phyloP scores from a whole-genome alignment of 2,113 vertebrate genomes.

The Sphaerodactylus townsendi region DNA sequence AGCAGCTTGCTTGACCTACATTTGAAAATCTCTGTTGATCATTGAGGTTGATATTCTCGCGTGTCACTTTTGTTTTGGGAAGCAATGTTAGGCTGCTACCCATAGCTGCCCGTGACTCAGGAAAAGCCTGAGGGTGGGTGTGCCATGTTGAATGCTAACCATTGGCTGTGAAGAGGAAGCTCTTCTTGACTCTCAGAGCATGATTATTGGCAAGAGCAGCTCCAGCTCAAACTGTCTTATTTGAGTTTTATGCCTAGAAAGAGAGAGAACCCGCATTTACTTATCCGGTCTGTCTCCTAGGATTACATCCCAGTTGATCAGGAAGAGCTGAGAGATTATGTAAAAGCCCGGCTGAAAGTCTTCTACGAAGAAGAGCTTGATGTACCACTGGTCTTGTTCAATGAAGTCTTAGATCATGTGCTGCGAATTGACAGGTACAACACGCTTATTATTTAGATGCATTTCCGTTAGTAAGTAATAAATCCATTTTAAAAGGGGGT shows the following conservation, averaged over 20 bases:
- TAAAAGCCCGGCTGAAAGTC: constrained; percentile 97
- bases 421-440: constrained; percentile 93
- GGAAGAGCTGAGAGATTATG: constrained; percentile 96
- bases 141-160: no score
- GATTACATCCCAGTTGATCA: constrained; percentile 99
- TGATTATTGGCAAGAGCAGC: neutral
- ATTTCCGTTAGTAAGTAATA: neutral
- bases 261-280: neutral
- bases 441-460: constrained; percentile 8
- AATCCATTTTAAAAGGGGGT: neutral
- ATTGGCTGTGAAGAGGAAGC: neutral
- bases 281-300: constrained; percentile 63
- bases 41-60: neutral
- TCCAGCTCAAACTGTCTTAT: neutral
- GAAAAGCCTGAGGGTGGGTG: neutral
- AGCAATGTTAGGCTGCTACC: neutral
- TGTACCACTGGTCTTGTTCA: constrained; percentile 96
- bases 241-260: neutral
- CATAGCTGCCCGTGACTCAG: neutral
- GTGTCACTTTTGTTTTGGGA: neutral
- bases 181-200: neutral
- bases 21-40: neutral
- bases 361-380: constrained; percentile 98
- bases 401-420: constrained; percentile 96
- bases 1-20: neutral